These are phyloP conservation scores for Cataglyphis altisquamis DNA, from an alignment of 2,888 invertebrate genomes.

Conservation along the genomic window DNA sequence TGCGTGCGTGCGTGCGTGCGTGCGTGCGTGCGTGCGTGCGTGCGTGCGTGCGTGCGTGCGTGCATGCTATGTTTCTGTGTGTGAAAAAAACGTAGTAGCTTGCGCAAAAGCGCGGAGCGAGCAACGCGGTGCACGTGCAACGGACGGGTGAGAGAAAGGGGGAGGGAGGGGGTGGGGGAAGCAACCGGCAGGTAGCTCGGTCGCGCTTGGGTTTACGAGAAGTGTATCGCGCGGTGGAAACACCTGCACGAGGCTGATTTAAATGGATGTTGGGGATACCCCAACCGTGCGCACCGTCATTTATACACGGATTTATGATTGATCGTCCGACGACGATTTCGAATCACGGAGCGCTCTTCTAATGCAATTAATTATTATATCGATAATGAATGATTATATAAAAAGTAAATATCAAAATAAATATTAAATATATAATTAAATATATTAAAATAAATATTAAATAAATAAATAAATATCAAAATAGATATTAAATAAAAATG, in stretches of 20 bases:
- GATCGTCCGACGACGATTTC: not conserved
- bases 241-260: slow-evolving; percentile 47
- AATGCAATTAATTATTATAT: not conserved
- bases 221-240: slow-evolving; percentile 49
- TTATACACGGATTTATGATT: slow-evolving; percentile 19
- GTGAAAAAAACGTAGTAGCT: slow-evolving; percentile 26
- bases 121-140: slow-evolving; percentile 21
- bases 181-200: not conserved
- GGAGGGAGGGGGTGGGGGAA: too few species aligned
- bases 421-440: not conserved
- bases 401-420: not conserved
- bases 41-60: slow-evolving; percentile 23
- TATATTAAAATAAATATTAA: not conserved
- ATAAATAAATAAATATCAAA: not conserved
- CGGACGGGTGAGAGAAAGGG: slow-evolving; percentile 15
- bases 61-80: not conserved
- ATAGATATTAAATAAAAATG: not conserved
- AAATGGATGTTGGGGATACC: slow-evolving; percentile 32
- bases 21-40: slow-evolving; percentile 31
- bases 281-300: slow-evolving; percentile 24
- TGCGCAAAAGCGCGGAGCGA: slow-evolving; percentile 41
- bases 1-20: slow-evolving; percentile 26
- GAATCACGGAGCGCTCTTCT: not conserved
- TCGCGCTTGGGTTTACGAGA: slow-evolving; percentile 47
- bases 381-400: not conserved